Percentiles rank a stretch among this genome's conserved stretches.
These are phyloP conservation scores for Agrotis exclamationis DNA, from an alignment of 2,888 invertebrate species.

Conservation along the genomic window DNA sequence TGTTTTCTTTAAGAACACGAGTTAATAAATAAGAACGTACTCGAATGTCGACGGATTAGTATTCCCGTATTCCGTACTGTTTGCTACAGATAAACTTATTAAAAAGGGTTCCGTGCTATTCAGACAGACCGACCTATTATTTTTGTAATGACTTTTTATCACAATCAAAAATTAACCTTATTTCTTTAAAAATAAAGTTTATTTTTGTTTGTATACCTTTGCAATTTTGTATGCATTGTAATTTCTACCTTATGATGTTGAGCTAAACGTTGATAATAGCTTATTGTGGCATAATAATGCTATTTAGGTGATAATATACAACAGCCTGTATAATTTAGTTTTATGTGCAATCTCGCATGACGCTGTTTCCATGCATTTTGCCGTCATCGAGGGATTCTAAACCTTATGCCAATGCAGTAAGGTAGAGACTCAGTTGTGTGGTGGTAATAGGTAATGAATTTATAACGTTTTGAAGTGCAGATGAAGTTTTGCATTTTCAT, in stretches of 20 bases:
- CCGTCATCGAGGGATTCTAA: slow-evolving; percentile 6
- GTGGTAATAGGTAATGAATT: slow-evolving; percentile 24
- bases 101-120: slow-evolving; percentile 46
- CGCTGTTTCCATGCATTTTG: slow-evolving; percentile 35
- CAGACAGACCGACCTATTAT: slow-evolving; percentile 36
- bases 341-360: slow-evolving; percentile 55
- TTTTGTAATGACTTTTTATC: slow-evolving; percentile 27
- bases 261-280: slow-evolving; percentile 2
- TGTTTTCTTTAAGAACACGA: not conserved
- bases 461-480: slow-evolving; percentile 38
- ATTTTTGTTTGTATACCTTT: not conserved
- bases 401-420: not conserved
- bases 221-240: not conserved
- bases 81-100: slow-evolving; percentile 54
- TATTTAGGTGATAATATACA: slow-evolving; percentile 56
- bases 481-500: slow-evolving; percentile 47
- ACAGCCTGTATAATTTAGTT: slow-evolving; percentile 57
- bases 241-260: slow-evolving; percentile 8
- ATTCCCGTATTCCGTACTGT: slow-evolving; percentile 42
- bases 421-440: slow-evolving; percentile 10
- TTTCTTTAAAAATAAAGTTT: accelerated
- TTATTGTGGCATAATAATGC: slow-evolving; percentile 32
- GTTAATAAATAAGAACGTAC: slow-evolving; percentile 51
- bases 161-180: slow-evolving; percentile 3
- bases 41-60: slow-evolving; percentile 40